phyloP scores from a whole-genome alignment of 2,888 invertebrate genomes.

The Phyllotreta cruciferae region DNA sequence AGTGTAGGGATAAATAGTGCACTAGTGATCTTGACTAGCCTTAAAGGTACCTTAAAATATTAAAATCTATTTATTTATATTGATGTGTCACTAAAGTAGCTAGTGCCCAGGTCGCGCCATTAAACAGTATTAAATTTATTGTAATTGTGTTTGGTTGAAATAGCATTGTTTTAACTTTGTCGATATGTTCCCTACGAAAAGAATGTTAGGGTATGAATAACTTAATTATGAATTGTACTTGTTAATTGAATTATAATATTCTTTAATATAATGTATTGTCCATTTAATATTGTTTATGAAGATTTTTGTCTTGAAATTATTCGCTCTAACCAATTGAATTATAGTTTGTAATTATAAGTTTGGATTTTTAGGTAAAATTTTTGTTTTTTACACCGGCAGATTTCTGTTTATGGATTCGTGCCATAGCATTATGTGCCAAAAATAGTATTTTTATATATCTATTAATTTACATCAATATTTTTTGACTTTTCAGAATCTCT shows the following conservation, averaged over 20 bases:
- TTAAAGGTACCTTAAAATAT: constrained; percentile 60
- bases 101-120: constrained; percentile 57
- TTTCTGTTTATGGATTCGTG: constrained; percentile 10
- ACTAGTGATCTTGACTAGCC: constrained; percentile 62
- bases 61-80: constrained; percentile 56
- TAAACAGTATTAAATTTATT: constrained; percentile 44
- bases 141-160: constrained; percentile 53
- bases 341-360: background rate
- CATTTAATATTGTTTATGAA: no score
- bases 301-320: no score
- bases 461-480: constrained; percentile 3
- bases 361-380: no score
- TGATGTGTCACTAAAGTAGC: constrained; percentile 54
- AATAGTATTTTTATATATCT: constrained; percentile 10
- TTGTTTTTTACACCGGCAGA: background rate
- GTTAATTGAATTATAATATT: constrained; percentile 4
- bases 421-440: constrained; percentile 11
- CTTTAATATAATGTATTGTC: background rate
- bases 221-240: background rate
- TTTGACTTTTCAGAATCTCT: constrained; percentile 33
- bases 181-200: no score
- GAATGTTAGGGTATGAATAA: background rate
- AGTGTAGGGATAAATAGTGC: constrained; percentile 56
- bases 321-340: background rate
- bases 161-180: background rate